phyloP scores from a whole-genome alignment of 2,888 invertebrate genomes.

The Podabrus alpinus region DNA sequence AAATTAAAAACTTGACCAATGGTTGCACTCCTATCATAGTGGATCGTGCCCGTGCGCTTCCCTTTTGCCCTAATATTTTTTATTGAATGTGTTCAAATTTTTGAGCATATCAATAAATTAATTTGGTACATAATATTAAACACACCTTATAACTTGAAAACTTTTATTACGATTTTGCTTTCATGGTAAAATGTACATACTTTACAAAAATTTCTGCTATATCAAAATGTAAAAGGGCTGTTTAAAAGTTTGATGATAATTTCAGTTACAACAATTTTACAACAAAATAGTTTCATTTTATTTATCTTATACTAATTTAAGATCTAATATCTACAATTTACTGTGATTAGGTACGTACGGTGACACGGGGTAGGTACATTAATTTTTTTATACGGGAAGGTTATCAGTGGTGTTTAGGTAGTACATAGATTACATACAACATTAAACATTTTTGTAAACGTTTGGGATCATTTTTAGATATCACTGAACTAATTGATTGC shows the following conservation, averaged over 20 bases:
- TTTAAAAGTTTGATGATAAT: slow-evolving; percentile 17
- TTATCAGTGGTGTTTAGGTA: slow-evolving; percentile 24
- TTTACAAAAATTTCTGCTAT: slow-evolving; percentile 24
- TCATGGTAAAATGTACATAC: slow-evolving; percentile 10
- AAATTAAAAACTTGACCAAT: too few species aligned
- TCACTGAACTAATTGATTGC: slow-evolving; percentile 23
- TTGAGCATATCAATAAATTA: too few species aligned
- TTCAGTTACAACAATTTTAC: slow-evolving; percentile 22
- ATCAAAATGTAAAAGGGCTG: slow-evolving; percentile 24
- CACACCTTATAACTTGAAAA: slow-evolving; percentile 3
- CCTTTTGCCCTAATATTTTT: too few species aligned
- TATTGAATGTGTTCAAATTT: too few species aligned
- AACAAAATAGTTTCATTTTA: slow-evolving; percentile 27
- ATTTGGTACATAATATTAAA: background rate
- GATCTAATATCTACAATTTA: background rate
- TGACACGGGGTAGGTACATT: slow-evolving; percentile 13
- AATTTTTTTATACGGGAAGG: slow-evolving; percentile 21
- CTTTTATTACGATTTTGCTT: slow-evolving; percentile 14
- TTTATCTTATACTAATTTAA: background rate
- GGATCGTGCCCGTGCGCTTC: too few species aligned
- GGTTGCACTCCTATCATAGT: too few species aligned
- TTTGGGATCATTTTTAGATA: slow-evolving; percentile 21
- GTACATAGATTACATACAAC: slow-evolving; percentile 29
- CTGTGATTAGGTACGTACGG: background rate
- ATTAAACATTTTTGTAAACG: slow-evolving; percentile 20